Evolutionary conservation across 2,797 vertebrate species (phyloP), one percentile per base, ranked within the genome.

Genomic region (Sylvia borin): DNA sequence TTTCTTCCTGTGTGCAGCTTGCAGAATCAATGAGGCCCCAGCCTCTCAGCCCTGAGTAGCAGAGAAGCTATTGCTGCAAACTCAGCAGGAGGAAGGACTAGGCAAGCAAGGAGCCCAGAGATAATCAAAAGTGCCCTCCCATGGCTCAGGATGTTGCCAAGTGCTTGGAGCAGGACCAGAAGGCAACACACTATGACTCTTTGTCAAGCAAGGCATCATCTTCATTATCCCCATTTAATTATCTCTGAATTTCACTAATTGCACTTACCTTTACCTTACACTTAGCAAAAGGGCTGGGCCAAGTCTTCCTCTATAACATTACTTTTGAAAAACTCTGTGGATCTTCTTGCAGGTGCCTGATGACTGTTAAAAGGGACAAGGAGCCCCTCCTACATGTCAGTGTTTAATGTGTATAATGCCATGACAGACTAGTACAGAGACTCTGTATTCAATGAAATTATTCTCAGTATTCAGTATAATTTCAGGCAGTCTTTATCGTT

Each of bases 121-220:
- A 77, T 94, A 95, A 96, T 97, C 90, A 95, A 61, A 97, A 93
- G 86, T 95, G 94, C 94, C 86, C 93, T 95, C 94, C 92, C 17
- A 71, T 64, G 86, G 92, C 86, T 95, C 92, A 85, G 77, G 86
- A 94, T 92, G 95, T 36, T 92, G 90, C 84, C 90, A 94, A 92
- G 86, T 82, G 93, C 92, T 91, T 94, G 80, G 85, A 91, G 88
- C 71, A 82, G 80, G 89, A 94, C 51, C 43, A 92, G 86, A 89
- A 94, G 77, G 83, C 71, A 77, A 34, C 21, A 57, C 62, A 77
- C 27, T 74, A 80, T n/a, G 65, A 80, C 50, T 88, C 80, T 84
- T 81, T 85, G 83, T 90, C 77, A 93, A 90, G 90, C 15, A 55
- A 95, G 60, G 67, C 81, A 92, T 73, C 80, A 79, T 93, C 55